Evolutionary conservation across 2,888 invertebrate species (phyloP), one percentile per base, ranked within the genome.

Genomic region (Himalopsyche kuldschensis): DNA sequence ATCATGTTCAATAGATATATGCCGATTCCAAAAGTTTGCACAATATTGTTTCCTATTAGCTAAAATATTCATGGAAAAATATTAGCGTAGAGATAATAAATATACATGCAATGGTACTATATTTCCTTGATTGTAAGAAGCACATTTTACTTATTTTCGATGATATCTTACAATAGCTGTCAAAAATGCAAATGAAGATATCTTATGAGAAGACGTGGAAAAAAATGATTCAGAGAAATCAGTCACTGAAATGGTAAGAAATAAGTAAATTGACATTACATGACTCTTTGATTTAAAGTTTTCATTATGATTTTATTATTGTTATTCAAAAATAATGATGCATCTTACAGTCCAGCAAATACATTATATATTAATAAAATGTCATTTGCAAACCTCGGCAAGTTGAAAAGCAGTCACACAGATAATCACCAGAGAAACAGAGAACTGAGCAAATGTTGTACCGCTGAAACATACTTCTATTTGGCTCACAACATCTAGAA

Each of bases 361-460:
- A 35, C 35, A 8, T 1, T 41, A 41, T 15, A 3, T 41, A 41
- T 41, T 41, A 4, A 15, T 41, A 41, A 41, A 41, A 41, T 41
- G 15, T 11, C 15, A 24, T 55, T 35, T 11, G 63, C 35, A 63
- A 76, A 83, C 83, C 83, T 80, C 47, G 3, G 80, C 83, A 27
- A 83, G 32, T 35, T 83, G 83, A 24, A 83, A 83, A 1, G 80
- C 83, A 10, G 83, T 75, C 27, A 83, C 90, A 83, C 92, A 92
- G 27, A 92, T 91, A 8, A 92, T 91, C 35, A 91, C 86, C 79
- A 89, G 88, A 0, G 92, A 91, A 0, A 91, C 90, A 0, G 89
- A 86, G 82, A 92, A 90, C 86, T 92, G 92, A 5, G 88, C 88
- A n/a, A 92, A 88, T 1, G 90, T 88, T 0, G 87, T 86, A 46